Percentiles rank a stretch among this genome's conserved stretches.
Evolutionary conservation across 2,888 invertebrate genomes (phyloP).

Genomic region (Panopea generosa): DNA sequence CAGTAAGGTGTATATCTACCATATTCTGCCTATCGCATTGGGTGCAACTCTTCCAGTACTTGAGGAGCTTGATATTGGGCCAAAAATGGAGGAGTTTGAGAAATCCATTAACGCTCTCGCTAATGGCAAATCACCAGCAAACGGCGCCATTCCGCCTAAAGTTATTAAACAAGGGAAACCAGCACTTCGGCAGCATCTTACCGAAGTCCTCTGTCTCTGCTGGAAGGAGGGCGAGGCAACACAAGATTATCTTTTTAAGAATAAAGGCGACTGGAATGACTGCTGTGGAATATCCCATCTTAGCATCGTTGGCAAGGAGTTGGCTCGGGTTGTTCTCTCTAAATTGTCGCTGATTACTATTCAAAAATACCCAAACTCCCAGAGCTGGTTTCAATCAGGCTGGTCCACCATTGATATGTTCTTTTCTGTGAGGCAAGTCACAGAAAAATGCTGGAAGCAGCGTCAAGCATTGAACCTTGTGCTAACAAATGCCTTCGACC

Average conservation of each 20-base stretch:
- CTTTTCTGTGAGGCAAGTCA: no score
- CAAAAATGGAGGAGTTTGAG: neutral
- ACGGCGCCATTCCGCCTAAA: constrained; percentile 9
- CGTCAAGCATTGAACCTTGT: no score
- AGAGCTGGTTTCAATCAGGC: no score
- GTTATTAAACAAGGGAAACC: constrained; percentile 4
- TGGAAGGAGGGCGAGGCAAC: constrained; percentile 2
- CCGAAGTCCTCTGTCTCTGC: constrained; percentile 8
- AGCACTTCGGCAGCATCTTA: neutral
- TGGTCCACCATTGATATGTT: no score
- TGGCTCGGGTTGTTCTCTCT: no score
- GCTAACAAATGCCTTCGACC: no score
- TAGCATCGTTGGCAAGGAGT: constrained; percentile 4
- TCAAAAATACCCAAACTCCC: no score
- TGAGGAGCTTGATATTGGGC: constrained; percentile 6
- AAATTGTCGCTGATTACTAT: no score
- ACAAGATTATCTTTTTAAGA: neutral
- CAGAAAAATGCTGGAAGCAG: no score
- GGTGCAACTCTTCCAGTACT: no score
- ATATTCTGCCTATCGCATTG: no score
- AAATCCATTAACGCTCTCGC: constrained; percentile 10
- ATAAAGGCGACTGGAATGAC: constrained; percentile 2
- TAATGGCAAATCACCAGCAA: constrained; percentile 1
- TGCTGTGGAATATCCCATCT: constrained; percentile 3
- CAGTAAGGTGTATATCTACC: no score